These are phyloP conservation scores for Acromyrmex heyeri DNA, from an alignment of 1,140 invertebrate genomes.

Conservation along the genomic window DNA sequence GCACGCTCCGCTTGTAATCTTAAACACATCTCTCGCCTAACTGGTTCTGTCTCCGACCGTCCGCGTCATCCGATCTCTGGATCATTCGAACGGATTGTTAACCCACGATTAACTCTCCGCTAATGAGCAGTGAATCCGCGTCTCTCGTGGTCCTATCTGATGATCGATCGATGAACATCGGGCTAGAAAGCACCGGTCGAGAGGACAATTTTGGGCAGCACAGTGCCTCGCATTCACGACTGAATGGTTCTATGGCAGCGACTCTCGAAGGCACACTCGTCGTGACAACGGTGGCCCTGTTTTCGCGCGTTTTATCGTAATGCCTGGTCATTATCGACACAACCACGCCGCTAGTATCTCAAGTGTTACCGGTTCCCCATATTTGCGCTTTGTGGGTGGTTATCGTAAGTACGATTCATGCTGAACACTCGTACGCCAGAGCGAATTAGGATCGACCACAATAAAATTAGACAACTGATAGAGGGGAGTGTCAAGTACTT, in stretches of 20 bases:
- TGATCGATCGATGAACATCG: constrained; percentile 63
- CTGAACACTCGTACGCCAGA: not conserved
- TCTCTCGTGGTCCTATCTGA: constrained; percentile 12
- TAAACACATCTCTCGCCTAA: constrained; percentile 15
- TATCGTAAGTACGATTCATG: not conserved
- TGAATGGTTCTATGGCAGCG: constrained; percentile 39
- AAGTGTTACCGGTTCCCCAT: not conserved
- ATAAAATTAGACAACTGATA: not conserved
- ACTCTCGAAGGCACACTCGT: constrained; percentile 36
- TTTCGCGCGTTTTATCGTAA: constrained; percentile 69
- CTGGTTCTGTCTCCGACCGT: constrained; percentile 11
- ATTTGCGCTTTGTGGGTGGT: constrained; percentile 19
- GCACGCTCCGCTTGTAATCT: constrained; percentile 19
- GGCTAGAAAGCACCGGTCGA: constrained; percentile 47
- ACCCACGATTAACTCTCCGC: constrained; percentile 15
- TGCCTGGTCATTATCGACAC: constrained; percentile 51
- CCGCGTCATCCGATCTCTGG: constrained; percentile 21
- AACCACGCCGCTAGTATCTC: constrained; percentile 48
- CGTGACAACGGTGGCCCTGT: constrained; percentile 66
- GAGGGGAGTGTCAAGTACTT: not conserved
- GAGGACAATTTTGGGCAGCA: constrained; percentile 71
- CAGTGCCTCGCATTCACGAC: constrained; percentile 67
- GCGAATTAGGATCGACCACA: not conserved
- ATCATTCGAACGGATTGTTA: constrained; percentile 18
- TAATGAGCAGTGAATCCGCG: constrained; percentile 38